phyloP scores from a whole-genome alignment of 1,140 invertebrate species.

The Holcopasites calliopsidis region DNA sequence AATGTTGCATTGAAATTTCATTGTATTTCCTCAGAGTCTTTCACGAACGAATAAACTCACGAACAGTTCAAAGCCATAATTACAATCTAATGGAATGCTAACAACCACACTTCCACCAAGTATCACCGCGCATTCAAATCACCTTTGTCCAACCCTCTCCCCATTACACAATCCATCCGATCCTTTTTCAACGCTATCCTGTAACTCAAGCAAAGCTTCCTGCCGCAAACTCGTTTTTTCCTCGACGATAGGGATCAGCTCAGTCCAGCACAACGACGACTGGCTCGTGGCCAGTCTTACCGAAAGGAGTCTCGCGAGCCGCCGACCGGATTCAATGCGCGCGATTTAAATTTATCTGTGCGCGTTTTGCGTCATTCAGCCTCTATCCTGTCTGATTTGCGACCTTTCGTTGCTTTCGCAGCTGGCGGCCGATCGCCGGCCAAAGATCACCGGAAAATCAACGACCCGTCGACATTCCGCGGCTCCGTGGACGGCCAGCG shows the following conservation, averaged over 20 bases:
- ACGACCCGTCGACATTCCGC: constrained; percentile 70
- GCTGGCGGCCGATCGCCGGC: constrained; percentile 69
- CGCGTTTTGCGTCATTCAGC: constrained; percentile 75
- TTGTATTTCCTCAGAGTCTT: too few species aligned
- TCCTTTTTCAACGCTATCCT: neutral
- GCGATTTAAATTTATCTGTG: constrained; percentile 79
- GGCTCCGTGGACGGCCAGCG: neutral
- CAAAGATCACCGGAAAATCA: constrained; percentile 74
- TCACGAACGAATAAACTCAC: too few species aligned
- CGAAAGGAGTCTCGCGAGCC: constrained; percentile 36
- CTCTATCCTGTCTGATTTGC: constrained; percentile 74
- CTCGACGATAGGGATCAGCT: constrained; percentile 23
- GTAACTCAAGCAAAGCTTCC: neutral
- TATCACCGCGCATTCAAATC: too few species aligned
- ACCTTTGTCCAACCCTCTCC: too few species aligned
- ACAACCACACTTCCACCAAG: too few species aligned
- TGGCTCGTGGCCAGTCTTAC: constrained; percentile 49
- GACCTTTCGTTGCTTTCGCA: constrained; percentile 68
- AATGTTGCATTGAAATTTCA: too few species aligned
- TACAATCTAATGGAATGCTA: too few species aligned
- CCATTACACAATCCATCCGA: neutral
- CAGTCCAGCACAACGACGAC: constrained; percentile 21
- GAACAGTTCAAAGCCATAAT: too few species aligned
- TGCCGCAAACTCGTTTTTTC: neutral
- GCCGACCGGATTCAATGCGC: constrained; percentile 62